Evolutionary conservation across 2,797 vertebrate species (phyloP).

Genomic region (Dipus sagitta): DNA sequence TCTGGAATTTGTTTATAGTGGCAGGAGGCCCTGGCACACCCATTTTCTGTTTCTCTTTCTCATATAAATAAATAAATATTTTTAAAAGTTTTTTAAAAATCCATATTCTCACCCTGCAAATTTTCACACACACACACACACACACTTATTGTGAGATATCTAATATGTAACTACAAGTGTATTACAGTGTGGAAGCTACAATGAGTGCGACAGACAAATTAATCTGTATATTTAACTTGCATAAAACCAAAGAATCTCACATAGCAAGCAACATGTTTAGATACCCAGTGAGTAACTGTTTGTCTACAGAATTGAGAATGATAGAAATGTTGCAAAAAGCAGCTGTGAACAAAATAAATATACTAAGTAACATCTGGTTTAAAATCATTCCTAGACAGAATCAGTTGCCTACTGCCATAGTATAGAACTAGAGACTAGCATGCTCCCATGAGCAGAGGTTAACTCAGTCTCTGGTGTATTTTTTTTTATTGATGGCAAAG

Average conservation of each 20-base stretch:
- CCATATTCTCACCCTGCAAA: no score
- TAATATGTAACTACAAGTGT: not conserved
- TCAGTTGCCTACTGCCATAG: not conserved
- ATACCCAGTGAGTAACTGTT: not conserved
- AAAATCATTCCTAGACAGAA: not conserved
- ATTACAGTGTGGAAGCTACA: constrained; percentile 2
- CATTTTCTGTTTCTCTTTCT: no score
- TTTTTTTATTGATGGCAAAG: constrained; percentile 33
- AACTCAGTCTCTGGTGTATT: not conserved
- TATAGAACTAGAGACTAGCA: not conserved
- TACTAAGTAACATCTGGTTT: not conserved
- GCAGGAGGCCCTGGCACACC: no score
- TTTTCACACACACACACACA: not conserved
- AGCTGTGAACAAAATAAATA: not conserved
- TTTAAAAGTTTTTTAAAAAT: no score
- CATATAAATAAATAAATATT: no score
- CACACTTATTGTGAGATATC: not conserved
- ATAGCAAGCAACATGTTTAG: not conserved
- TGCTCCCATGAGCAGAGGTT: not conserved
- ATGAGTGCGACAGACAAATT: not conserved
- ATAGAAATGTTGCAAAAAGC: not conserved
- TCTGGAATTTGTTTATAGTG: no score
- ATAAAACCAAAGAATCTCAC: constrained; percentile 22
- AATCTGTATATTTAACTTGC: constrained; percentile 8
- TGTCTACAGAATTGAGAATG: not conserved